Evolutionary conservation across 1,140 invertebrate species (phyloP).

Genomic region (Temnothorax longispinosus): DNA sequence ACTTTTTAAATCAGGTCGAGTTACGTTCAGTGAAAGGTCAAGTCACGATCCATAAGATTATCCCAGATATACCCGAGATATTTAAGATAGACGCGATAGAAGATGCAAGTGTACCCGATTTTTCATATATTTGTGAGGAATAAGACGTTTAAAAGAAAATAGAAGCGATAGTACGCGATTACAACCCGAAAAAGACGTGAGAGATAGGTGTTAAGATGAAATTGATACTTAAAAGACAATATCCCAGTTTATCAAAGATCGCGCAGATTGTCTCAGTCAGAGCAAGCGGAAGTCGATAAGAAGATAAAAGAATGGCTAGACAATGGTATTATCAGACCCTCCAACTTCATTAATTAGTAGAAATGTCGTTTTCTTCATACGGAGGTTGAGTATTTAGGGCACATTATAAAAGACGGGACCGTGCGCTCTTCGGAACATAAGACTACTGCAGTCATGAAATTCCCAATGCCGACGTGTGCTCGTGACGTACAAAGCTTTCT

Average conservation of each 20-base stretch:
- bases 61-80: neutral
- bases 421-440: too few relatives aligned
- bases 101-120: neutral
- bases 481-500: too few relatives aligned
- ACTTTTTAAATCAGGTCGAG: neutral
- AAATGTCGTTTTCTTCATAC: too few relatives aligned
- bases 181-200: neutral
- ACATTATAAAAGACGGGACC: too few relatives aligned
- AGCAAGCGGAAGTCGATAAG: neutral
- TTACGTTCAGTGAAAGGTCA: neutral
- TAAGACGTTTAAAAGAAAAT: too few relatives aligned
- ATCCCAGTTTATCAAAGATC: neutral
- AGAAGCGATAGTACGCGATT: too few relatives aligned
- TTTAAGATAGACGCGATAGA: neutral
- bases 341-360: neutral
- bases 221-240: neutral
- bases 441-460: too few relatives aligned
- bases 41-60: neutral
- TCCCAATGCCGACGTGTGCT: too few relatives aligned
- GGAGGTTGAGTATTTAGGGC: too few relatives aligned
- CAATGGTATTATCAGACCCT: neutral
- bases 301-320: neutral
- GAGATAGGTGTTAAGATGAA: neutral
- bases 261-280: neutral
- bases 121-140: too few relatives aligned